These are phyloP conservation scores for Halocynthia roretzi DNA, from an alignment of 23 tunicate genomes.

Conservation along the genomic window DNA sequence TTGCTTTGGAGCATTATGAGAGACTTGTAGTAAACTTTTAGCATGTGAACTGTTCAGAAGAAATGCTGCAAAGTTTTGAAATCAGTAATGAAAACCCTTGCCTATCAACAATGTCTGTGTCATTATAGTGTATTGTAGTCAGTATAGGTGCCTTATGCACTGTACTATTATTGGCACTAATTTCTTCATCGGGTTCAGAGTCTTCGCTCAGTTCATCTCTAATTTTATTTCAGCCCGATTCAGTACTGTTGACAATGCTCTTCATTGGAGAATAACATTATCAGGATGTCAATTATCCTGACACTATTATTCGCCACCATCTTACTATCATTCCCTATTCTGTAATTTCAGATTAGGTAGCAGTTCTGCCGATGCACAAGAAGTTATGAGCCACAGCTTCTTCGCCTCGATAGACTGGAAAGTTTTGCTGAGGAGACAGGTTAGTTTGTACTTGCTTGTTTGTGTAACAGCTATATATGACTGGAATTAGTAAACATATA, in stretches of 20 bases:
- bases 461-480: background rate
- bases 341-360: constrained; percentile 58
- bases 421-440: constrained; percentile 67
- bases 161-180: background rate
- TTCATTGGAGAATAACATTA: too few relatives aligned
- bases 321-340: background rate
- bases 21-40: background rate
- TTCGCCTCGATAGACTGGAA: constrained; percentile 60
- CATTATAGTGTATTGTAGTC: background rate
- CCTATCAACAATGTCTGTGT: too few relatives aligned
- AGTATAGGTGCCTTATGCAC: background rate
- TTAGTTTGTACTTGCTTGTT: background rate
- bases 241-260: too few relatives aligned
- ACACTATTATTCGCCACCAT: background rate
- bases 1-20: background rate
- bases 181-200: background rate
- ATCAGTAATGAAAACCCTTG: too few relatives aligned
- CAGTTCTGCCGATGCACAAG: constrained; percentile 71
- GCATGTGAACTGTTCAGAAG: too few relatives aligned
- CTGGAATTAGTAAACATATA: background rate
- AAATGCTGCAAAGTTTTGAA: too few relatives aligned
- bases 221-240: too few relatives aligned
- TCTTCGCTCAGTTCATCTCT: too few relatives aligned
- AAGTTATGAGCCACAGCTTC: constrained; percentile 81
- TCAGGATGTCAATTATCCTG: background rate